Conservation (phyloP, 1,140 invertebrate genomes). For the Drosophila rhopaloa region DNA sequence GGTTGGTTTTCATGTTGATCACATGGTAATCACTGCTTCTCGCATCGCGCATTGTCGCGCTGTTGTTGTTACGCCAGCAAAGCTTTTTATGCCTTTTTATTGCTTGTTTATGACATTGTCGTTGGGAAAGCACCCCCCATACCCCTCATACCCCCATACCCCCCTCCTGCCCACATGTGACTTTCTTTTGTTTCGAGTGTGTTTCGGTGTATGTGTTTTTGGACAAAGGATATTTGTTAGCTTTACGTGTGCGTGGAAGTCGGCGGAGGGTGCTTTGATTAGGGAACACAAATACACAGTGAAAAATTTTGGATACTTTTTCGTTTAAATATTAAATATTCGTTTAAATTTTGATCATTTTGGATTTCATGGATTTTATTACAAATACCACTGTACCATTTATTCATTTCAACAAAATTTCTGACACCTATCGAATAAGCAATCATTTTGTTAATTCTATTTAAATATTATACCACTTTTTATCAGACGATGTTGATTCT, state of each 20-base stretch:
- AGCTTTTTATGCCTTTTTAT: constrained; percentile 79
- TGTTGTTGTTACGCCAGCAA: constrained; percentile 4
- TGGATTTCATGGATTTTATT: too few species aligned
- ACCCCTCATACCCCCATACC: too few species aligned
- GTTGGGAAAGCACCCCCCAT: constrained; percentile 3
- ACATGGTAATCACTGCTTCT: constrained; percentile 74
- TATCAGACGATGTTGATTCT: too few species aligned
- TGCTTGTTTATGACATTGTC: constrained; percentile 79
- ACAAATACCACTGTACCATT: too few species aligned
- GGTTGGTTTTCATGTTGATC: constrained; percentile 64
- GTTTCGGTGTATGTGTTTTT: constrained; percentile 24
- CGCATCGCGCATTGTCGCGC: constrained; percentile 37
- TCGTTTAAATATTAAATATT: too few species aligned
- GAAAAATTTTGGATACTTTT: background rate
- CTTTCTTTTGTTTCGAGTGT: constrained; percentile 50
- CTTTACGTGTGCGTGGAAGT: constrained; percentile 16
- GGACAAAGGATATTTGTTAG: constrained; percentile 68
- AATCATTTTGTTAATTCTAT: too few species aligned
- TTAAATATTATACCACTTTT: too few species aligned
- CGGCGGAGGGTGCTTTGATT: constrained; percentile 12
- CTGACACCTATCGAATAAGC: too few species aligned
- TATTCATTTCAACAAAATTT: too few species aligned
- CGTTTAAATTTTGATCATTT: too few species aligned
- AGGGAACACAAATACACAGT: constrained; percentile 6
- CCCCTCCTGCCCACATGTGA: constrained; percentile 43